Evolutionary conservation across 2,888 invertebrate species (phyloP), one percentile per base, ranked within the genome.

Genomic region (Rhodophaea formosa): DNA sequence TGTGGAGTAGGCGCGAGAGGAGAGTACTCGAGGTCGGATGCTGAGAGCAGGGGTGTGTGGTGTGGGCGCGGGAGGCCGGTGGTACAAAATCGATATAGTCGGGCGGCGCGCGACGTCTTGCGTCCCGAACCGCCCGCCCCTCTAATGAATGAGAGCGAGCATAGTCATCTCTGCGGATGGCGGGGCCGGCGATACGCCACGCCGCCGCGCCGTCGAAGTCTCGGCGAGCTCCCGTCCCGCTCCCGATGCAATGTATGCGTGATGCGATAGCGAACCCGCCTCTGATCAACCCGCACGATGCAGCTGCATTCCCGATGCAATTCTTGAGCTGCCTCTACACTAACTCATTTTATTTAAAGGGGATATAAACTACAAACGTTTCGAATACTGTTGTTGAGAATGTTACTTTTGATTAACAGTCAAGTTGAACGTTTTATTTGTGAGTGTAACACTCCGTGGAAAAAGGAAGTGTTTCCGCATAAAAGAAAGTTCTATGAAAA

Each of bases 1-100:
- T 86, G 88, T 84, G 84, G 81, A 75, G 84, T 88, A 88, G 88
- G 88, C 87, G 86, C 88, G 88, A 87, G 86, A 86, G 87, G 86
- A 90, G 89, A 89, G 88, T 88, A 88, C 90, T 90, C 89, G 90
- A 89, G 89, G 88, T 89, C 86, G 90, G 90, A 90, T 88, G 90
- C 89, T 90, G 90, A 87, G 88, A 83, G 82, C 80, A 79, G 85
- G 84, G 84, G 80, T 76, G 80, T 68, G 70, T 78, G 65, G 79
- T 61, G 74, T 70, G 69, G 70, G 79, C 71, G 82, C 78, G 82
- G 80, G 78, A 76, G 78, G 79, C 74, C 82, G 82, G 82, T 82
- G 85, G 86, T 82, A 84, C 84, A 89, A 89, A 90, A 91, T 91
- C 90, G 90, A 91, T 91, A 91, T 79, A 76, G 87, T 86, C 86